Evolutionary conservation across 2,888 invertebrate genomes (phyloP), one percentile per base, ranked within the genome.

Genomic region (Exocentrus adspersus): DNA sequence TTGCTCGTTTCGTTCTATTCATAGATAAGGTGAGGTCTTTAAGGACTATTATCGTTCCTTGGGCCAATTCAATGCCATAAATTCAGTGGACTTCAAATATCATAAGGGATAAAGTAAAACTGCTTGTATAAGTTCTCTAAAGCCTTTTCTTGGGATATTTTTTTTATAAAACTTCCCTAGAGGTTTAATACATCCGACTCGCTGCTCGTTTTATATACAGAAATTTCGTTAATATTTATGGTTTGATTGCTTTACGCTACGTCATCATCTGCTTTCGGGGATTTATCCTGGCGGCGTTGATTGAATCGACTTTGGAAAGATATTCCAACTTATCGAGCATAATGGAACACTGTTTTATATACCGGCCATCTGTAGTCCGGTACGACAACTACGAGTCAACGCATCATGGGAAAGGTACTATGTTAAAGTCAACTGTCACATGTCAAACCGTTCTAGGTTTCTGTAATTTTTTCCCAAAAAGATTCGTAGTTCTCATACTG

Each of bases 11-110:
- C 64, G 50, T 50, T 60, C 64, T 64, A 64, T 64, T 64, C 64
- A 64, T 60, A 64, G 64, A 64, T 64, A 64, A 64, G 64, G 64
- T 60, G 60, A 54, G 64, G 54, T 64, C 60, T 64, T 64, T 59
- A 60, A 64, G 59, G 60, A 52, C 60, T 54, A 60, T 64, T 64
- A 64, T 64, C 45, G 60, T 58, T 32, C 53, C 45, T 58, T 41
- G 17, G 60, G 64, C 64, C 64, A 60, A 64, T 64, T 64, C 64
- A 46, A 64, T 60, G 21, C 48, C 53, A 60, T 64, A 64, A 64
- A 64, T 64, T 64, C 64, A 64, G 60, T 54, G 64, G 60, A 64
- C 64, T 60, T 63, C 54, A 48, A 61, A 61, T 61, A 61, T 61
- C 61, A 45, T 46, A 41, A 50, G 28, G 50, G 43, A 54, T 54